phyloP scores from a whole-genome alignment of 2,888 invertebrate genomes.

The Iphiclides podalirius region DNA sequence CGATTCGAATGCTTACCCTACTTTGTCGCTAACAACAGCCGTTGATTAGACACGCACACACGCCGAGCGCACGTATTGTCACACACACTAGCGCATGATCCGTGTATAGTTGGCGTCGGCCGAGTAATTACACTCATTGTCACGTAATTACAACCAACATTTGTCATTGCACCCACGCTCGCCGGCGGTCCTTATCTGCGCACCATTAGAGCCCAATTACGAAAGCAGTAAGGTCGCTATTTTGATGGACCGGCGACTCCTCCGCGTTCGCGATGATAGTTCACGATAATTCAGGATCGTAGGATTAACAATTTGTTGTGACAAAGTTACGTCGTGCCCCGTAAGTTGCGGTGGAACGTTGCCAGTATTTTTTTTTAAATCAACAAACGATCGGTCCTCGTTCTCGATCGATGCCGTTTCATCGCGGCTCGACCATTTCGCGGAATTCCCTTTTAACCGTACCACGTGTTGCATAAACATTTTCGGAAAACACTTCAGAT shows the following conservation, averaged over 20 bases:
- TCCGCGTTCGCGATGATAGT: constrained; percentile 16
- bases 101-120: constrained; percentile 41
- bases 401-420: neutral
- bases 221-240: constrained; percentile 33
- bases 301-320: constrained; percentile 28
- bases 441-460: no score
- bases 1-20: constrained; percentile 42
- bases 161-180: constrained; percentile 68
- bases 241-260: constrained; percentile 26
- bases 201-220: constrained; percentile 37
- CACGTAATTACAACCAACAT: constrained; percentile 70
- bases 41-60: constrained; percentile 59
- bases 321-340: constrained; percentile 23
- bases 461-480: no score
- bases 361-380: neutral
- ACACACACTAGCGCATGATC: constrained; percentile 25
- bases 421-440: no score
- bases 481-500: no score
- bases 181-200: constrained; percentile 34
- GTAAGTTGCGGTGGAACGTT: neutral
- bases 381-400: neutral
- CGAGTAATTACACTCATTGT: constrained; percentile 73
- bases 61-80: constrained; percentile 19
- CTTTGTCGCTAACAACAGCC: constrained; percentile 43
- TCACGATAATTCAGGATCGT: constrained; percentile 21